Conservation (phyloP, 1,140 invertebrate species). For the Leptopilina boulardi region DNA sequence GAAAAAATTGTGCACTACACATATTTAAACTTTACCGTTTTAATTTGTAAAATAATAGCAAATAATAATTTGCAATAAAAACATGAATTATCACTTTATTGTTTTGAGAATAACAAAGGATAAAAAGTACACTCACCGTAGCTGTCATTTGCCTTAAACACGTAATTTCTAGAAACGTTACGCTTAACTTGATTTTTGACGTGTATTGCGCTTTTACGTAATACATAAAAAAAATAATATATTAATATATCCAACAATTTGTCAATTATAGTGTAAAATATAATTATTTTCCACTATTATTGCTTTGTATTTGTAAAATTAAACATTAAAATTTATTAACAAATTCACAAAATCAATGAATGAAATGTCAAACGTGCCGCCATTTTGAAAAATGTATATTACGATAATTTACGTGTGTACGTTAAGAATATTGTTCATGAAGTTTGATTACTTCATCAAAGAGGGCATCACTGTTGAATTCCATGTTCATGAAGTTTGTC, state of each 20-base stretch:
- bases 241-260: not conserved
- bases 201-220: not conserved
- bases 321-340: too few relatives aligned
- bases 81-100: not conserved
- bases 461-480: too few relatives aligned
- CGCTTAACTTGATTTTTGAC: not conserved
- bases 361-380: not conserved
- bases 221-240: not conserved
- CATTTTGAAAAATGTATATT: too few relatives aligned
- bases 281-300: too few relatives aligned
- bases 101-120: not conserved
- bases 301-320: too few relatives aligned
- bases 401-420: too few relatives aligned
- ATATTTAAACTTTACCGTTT: not conserved
- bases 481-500: too few relatives aligned
- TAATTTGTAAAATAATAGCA: not conserved
- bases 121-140: not conserved
- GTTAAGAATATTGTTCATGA: too few relatives aligned
- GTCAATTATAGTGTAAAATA: not conserved
- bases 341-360: not conserved
- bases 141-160: not conserved
- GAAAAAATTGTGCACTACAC: not conserved
- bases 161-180: not conserved
- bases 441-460: too few relatives aligned
- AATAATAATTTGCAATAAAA: not conserved